Evolutionary conservation across 2,113 vertebrate genomes (phyloP), one percentile per base, ranked within the genome.

Genomic region (Lophochroa leadbeateri): DNA sequence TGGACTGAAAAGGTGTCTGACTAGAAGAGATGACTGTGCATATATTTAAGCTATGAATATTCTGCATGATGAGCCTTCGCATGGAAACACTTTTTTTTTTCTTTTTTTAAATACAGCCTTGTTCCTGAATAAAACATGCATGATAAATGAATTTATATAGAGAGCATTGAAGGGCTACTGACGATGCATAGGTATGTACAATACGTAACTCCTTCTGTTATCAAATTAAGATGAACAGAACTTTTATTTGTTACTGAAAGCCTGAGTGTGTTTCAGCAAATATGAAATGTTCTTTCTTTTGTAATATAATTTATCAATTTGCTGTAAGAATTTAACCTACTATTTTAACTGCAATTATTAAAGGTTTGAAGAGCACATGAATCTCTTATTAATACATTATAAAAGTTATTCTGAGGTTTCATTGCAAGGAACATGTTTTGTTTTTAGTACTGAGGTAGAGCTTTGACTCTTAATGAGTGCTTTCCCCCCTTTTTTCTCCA

Each of bases 401-500:
- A 43, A 78, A 94, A 93, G 63, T 87, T 93, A 86, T 88, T 65
- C 33, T 93, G 84, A 94, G 80, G 50, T 87, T 95, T 96, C 44
- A 52, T 43, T 68, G 88, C 63, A 52, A 95, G 75, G 92, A 86
- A 27, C 61, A 65, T 84, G 79, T 79, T 95, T 96, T 78, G 90
- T 39, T 89, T 97, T 89, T 35, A 57, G n/a, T 78, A 41, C 5
- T 61, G 89, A 79, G 97, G 39, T 61, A 87, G 80, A 97, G 95
- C 74, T 97, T 97, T 98, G 95, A 97, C 94, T 98, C 90, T 96
- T 96, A 97, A 98, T 96, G 97, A 98, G 92, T 97, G 91, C 96
- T 98, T 98, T 71, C 91, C 90, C 71, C 24, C 7, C 33, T 47
- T 65, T 31, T 98, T 97, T 78, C 50, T 24, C 80, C 75, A 49